These are phyloP conservation scores for Brienomyrus longianalis DNA, from an alignment of 2,113 vertebrate genomes.

Conservation along the genomic window DNA sequence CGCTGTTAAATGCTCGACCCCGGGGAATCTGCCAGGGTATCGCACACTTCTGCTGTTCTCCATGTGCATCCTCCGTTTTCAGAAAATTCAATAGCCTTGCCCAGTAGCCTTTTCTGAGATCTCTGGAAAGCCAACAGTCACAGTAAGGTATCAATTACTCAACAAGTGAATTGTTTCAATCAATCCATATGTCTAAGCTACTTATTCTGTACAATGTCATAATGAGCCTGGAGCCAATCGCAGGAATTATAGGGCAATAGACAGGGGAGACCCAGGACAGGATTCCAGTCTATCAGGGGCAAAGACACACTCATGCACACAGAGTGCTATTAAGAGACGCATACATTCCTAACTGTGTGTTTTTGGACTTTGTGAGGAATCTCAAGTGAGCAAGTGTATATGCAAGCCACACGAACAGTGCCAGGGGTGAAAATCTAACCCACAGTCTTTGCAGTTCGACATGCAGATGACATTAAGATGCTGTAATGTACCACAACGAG, in stretches of 20 bases:
- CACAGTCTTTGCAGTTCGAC: background rate
- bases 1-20: background rate
- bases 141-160: background rate
- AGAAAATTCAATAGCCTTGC: background rate
- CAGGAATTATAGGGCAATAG: background rate
- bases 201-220: background rate
- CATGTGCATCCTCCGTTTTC: background rate
- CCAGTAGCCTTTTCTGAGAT: background rate
- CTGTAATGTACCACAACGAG: background rate
- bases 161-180: background rate
- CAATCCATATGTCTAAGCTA: background rate
- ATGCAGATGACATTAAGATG: background rate
- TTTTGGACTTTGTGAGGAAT: background rate
- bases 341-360: background rate
- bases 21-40: background rate
- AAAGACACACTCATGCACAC: background rate
- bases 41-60: background rate
- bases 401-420: background rate
- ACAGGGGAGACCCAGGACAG: background rate
- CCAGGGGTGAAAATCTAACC: background rate
- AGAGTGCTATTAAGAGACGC: background rate
- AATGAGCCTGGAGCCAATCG: background rate
- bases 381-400: background rate
- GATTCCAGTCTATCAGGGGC: background rate
- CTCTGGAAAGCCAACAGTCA: background rate